These are phyloP conservation scores for Orthonevra nobilis DNA, from an alignment of 2,888 invertebrate genomes.

Conservation along the genomic window DNA sequence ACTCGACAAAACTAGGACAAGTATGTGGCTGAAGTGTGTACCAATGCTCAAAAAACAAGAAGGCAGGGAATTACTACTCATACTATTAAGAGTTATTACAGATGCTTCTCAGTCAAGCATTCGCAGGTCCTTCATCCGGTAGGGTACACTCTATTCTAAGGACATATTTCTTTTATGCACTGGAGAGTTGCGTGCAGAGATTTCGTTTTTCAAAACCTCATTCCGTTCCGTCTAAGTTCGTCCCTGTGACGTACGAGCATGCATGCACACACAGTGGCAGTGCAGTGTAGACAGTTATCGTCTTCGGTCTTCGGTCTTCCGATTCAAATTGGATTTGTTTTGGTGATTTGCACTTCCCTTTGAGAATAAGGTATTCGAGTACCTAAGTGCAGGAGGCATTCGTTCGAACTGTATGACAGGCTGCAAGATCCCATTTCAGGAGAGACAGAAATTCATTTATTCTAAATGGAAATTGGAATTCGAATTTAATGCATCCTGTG, in stretches of 20 bases:
- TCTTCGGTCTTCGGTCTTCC: constrained; percentile 58
- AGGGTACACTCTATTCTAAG: constrained; percentile 23
- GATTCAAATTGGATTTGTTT: constrained; percentile 68
- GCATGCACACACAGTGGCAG: background rate
- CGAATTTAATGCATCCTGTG: constrained; percentile 67
- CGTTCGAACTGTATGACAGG: constrained; percentile 26
- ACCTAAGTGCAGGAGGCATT: constrained; percentile 32
- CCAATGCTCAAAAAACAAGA: background rate
- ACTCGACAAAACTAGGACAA: background rate
- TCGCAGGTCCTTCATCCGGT: background rate
- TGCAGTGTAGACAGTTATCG: constrained; percentile 33
- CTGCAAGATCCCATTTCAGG: constrained; percentile 55
- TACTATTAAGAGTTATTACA: constrained; percentile 64
- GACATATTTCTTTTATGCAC: constrained; percentile 23
- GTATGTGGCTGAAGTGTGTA: background rate
- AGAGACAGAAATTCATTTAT: constrained; percentile 65
- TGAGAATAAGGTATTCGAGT: constrained; percentile 31
- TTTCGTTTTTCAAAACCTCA: constrained; percentile 29
- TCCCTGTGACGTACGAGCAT: background rate
- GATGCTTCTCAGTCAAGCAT: constrained; percentile 3
- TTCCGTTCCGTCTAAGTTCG: no score
- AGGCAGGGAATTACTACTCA: constrained; percentile 36
- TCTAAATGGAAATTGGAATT: constrained; percentile 68
- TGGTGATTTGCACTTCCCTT: constrained; percentile 56
- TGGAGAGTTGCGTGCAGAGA: constrained; percentile 30